Evolutionary conservation across 1,140 invertebrate species (phyloP), one percentile per base, ranked within the genome.

Genomic region (Lepidurus packardi): DNA sequence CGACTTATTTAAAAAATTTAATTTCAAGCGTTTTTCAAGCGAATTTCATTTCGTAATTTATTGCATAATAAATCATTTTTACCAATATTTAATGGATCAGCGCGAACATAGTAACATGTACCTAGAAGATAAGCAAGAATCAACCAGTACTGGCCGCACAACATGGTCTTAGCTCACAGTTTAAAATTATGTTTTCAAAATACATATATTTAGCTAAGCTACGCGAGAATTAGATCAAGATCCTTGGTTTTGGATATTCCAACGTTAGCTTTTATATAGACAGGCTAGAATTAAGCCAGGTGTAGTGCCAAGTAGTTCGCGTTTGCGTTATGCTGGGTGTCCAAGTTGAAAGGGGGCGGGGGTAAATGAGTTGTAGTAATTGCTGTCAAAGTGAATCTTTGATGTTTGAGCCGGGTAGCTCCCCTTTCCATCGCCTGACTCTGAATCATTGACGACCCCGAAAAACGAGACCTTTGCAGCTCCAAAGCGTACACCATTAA

Each of bases 221-320:
- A 16, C 3, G 9, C 53, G 21, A 65, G 53, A 21, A 21, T n/a
- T 65, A 13, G 16, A 7, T 5, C 53, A 65, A 21, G 53, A 4
- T 8, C 21, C 53, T 16, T 16, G 16, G 53, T 16, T 65, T 65
- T 65, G 53, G 16, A 65, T 65, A 34, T 34, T 34, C 34, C 34
- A 34, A 34, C 34, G 34, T 34, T 34, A 34, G 53, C 53, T 65
- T 65, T 65, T 65, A 65, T 65, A 65, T 21, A 65, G 13, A 47
- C 45, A 47, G 5, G n/a, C 53, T 34, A 9, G 53, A 65, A 65
- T 65, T 65, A 65, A 65, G 53, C 53, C 53, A 65, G 21, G 53
- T 65, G 53, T n/a, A 21, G 53, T n/a, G 53, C 16, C 53, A 65
- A 65, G 21, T 65, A 65, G 53, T 65, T 21, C 53, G 53, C 53